phyloP scores from a whole-genome alignment of 2,888 invertebrate genomes.

The Azorinus chamasolen region DNA sequence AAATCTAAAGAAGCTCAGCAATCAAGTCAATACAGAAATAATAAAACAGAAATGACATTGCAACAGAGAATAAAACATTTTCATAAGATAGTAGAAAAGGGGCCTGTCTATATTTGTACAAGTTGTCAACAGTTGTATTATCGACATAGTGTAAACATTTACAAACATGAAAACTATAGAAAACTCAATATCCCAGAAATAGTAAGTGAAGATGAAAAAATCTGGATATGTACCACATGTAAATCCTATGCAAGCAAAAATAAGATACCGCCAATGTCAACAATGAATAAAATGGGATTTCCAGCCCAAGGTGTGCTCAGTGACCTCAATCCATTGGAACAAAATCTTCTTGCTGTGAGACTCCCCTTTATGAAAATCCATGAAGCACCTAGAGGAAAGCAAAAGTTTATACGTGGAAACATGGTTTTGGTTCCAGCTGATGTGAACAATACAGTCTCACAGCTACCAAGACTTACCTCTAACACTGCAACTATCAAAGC shows the following conservation, averaged over 20 bases:
- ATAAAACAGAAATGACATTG: too few species aligned
- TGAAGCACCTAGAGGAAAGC: slow-evolving; percentile 43
- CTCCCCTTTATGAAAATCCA: slow-evolving; percentile 59
- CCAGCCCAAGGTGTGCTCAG: slow-evolving; percentile 17
- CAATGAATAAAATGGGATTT: slow-evolving; percentile 48
- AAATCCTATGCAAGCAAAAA: slow-evolving; percentile 33
- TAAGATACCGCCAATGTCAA: slow-evolving; percentile 50
- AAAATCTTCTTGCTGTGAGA: slow-evolving; percentile 37
- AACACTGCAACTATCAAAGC: slow-evolving; percentile 56
- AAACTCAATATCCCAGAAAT: not conserved
- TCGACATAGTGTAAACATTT: slow-evolving; percentile 22
- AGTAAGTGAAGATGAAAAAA: slow-evolving; percentile 10
- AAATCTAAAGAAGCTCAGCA: too few species aligned
- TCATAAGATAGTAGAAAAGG: slow-evolving; percentile 27
- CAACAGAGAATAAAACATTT: too few species aligned
- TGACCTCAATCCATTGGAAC: slow-evolving; percentile 52
- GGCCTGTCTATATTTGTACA: slow-evolving; percentile 49
- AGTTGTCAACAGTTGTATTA: slow-evolving; percentile 44
- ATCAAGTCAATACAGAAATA: too few species aligned
- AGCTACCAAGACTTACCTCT: slow-evolving; percentile 40
- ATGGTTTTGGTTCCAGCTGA: slow-evolving; percentile 57
- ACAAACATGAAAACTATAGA: not conserved
- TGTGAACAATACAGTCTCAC: slow-evolving; percentile 41
- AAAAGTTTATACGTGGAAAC: slow-evolving; percentile 45
- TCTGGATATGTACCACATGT: slow-evolving; percentile 62